These are phyloP conservation scores for Phyto melanocephala DNA, from an alignment of 2,888 invertebrate species.

Conservation along the genomic window DNA sequence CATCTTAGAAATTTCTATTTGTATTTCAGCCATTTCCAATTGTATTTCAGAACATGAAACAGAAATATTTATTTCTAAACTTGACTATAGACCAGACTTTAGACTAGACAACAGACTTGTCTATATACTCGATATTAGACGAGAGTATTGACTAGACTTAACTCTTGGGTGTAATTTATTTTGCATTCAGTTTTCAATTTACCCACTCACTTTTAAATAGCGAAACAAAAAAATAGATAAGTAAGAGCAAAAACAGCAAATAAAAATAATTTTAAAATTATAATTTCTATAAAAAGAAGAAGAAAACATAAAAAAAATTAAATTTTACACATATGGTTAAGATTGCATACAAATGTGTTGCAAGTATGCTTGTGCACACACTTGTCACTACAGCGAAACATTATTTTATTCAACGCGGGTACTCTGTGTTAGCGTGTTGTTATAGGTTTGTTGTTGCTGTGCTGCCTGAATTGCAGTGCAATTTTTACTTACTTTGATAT, in stretches of 20 bases:
- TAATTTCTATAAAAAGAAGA: conserved; percentile 45
- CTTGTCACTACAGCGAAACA: conserved; percentile 8
- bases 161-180: too few species aligned
- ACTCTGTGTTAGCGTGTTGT: background rate
- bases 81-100: too few species aligned
- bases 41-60: too few species aligned
- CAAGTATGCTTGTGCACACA: background rate
- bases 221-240: background rate
- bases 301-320: background rate
- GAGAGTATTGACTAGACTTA: too few species aligned
- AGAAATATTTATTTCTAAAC: too few species aligned
- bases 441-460: background rate
- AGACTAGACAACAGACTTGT: too few species aligned
- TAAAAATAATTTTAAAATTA: conserved; percentile 44
- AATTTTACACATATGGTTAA: conserved; percentile 48
- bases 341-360: conserved; percentile 14
- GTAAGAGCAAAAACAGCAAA: conserved; percentile 7
- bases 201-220: background rate
- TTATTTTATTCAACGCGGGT: conserved; percentile 1
- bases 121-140: too few species aligned
- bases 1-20: too few species aligned
- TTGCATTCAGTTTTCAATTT: background rate
- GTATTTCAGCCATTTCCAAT: too few species aligned
- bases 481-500: conserved; percentile 55
- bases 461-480: conserved; percentile 38